These are phyloP conservation scores for Cataglyphis altisquamis DNA, from an alignment of 2,888 invertebrate genomes.

Conservation along the genomic window DNA sequence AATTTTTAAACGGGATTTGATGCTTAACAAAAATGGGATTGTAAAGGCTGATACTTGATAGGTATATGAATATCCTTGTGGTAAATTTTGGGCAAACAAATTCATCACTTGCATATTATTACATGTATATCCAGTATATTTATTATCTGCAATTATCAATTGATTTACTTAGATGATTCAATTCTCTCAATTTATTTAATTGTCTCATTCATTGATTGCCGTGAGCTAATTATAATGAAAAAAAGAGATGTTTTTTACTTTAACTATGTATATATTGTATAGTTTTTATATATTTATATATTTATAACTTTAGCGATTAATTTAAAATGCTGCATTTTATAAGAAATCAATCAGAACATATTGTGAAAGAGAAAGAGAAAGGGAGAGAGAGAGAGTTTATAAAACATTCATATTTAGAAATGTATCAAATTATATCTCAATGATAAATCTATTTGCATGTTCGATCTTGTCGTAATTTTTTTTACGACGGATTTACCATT, in stretches of 20 bases:
- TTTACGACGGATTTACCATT: slow-evolving; percentile 13
- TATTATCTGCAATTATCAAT: slow-evolving; percentile 16
- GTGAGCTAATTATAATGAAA: background rate
- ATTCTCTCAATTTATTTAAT: background rate
- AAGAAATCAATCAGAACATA: background rate
- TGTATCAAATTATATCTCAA: background rate
- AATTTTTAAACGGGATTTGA: slow-evolving; percentile 10
- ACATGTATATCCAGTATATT: background rate
- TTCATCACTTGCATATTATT: slow-evolving; percentile 13
- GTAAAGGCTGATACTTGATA: background rate
- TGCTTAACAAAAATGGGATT: background rate
- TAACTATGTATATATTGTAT: background rate
- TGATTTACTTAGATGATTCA: slow-evolving; percentile 2
- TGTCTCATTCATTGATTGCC: background rate
- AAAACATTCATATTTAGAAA: background rate
- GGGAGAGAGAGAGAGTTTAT: background rate
- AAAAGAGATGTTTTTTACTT: slow-evolving; percentile 11
- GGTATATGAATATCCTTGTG: background rate
- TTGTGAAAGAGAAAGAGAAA: background rate
- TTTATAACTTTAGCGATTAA: background rate
- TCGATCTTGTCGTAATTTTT: slow-evolving; percentile 13
- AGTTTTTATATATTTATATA: background rate
- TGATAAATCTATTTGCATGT: background rate
- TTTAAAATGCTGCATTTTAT: background rate
- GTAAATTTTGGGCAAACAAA: background rate